Evolutionary conservation across 2,113 vertebrate species (phyloP).

Genomic region (Sigmodon hispidus): DNA sequence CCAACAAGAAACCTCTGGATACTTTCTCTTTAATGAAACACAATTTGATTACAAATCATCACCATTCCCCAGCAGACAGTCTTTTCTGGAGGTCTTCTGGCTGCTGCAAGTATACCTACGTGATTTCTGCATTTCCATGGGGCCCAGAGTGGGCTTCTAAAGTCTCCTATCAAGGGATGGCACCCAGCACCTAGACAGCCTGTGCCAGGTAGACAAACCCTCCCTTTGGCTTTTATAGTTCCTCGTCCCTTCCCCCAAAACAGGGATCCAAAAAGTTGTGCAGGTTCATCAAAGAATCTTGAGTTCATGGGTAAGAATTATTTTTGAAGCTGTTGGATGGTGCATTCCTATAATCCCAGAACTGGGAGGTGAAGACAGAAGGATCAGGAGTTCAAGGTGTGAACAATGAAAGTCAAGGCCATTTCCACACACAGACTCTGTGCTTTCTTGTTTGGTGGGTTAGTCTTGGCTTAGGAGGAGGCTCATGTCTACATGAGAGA

Average conservation of each 20-base stretch:
- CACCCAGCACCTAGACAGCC: not conserved
- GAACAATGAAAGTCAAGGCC: not conserved
- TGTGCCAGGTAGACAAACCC: not conserved
- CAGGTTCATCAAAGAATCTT: not conserved
- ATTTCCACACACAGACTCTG: not conserved
- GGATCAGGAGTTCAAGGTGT: not conserved
- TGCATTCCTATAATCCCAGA: not conserved
- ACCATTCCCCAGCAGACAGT: conserved; percentile 1
- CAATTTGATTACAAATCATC: conserved; percentile 76
- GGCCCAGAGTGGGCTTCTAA: not conserved
- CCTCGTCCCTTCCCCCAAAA: not conserved
- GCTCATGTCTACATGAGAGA: not conserved
- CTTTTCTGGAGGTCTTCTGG: conserved; percentile 56
- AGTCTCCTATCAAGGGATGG: not conserved
- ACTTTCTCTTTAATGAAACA: conserved; percentile 77
- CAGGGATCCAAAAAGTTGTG: not conserved
- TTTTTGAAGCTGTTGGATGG: not conserved
- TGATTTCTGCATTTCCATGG: not conserved
- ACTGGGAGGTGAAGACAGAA: not conserved
- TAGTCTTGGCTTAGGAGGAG: not conserved
- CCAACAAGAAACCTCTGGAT: conserved; percentile 63
- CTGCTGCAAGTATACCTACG: not conserved
- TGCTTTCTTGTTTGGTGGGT: not conserved
- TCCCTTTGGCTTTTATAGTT: not conserved
- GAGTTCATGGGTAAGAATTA: not conserved